A percentile compares a stretch with the other conserved stretches of the same genome.
Conservation (phyloP, 1,140 invertebrate species). For the Ectropis grisescens region DNA sequence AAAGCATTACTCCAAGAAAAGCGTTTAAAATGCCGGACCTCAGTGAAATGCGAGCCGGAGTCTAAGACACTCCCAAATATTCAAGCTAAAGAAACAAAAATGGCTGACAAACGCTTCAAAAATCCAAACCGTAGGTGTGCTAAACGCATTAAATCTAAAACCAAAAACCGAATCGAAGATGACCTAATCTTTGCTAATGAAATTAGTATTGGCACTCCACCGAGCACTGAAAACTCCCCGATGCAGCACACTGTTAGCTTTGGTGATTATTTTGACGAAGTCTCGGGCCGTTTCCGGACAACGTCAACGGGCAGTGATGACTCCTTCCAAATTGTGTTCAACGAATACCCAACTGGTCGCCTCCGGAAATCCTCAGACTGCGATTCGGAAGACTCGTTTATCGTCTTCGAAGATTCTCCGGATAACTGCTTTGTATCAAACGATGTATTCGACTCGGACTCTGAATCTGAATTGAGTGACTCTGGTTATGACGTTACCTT, state of each 20-base stretch:
- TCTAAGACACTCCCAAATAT: no score
- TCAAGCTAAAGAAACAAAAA: no score
- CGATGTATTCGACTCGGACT: constrained; percentile 49
- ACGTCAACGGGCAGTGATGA: constrained; percentile 47
- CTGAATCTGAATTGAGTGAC: constrained; percentile 28
- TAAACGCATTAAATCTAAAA: constrained; percentile 13
- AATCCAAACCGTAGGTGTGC: constrained; percentile 9
- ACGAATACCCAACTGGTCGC: constrained; percentile 26
- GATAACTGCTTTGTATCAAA: constrained; percentile 49
- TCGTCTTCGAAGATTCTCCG: constrained; percentile 50
- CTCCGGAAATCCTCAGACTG: constrained; percentile 39
- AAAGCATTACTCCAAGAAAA: constrained; percentile 32
- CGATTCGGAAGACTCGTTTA: constrained; percentile 57
- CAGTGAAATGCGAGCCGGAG: no score
- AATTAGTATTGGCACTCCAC: constrained; percentile 13
- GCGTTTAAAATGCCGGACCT: no score
- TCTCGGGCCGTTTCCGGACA: constrained; percentile 38
- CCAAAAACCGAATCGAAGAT: constrained; percentile 15
- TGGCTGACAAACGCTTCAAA: constrained; percentile 17
- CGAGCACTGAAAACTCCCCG: constrained; percentile 22
- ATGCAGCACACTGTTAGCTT: constrained; percentile 2
- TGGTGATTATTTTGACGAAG: constrained; percentile 40
- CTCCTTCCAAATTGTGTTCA: constrained; percentile 59
- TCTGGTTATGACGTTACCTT: constrained; percentile 25
- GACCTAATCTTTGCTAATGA: constrained; percentile 22